Evolutionary conservation across 2,888 invertebrate species (phyloP).

Genomic region (Euproctis similis): DNA sequence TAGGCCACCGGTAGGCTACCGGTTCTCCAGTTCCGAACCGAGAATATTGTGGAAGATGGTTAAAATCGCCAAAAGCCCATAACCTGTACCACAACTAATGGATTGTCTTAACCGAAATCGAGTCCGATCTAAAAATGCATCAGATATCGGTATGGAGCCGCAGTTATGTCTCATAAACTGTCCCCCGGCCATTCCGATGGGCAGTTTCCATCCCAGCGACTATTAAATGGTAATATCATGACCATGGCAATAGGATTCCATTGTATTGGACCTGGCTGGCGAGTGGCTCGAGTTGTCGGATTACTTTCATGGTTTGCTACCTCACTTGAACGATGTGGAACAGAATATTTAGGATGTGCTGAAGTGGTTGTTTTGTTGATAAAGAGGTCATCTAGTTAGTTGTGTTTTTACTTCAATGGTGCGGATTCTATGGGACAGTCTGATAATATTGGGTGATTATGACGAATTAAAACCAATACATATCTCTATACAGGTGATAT

Average conservation of each 20-base stretch:
- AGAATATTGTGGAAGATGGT: no score
- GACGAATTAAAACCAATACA: no score
- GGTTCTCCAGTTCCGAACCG: no score
- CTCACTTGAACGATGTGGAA: no score
- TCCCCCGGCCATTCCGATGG: conserved; percentile 45
- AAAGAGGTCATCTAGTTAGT: no score
- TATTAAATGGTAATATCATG: conserved; percentile 29
- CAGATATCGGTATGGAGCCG: conserved; percentile 23
- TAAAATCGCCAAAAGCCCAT: no score
- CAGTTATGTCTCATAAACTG: conserved; percentile 72
- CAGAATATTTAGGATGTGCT: neutral
- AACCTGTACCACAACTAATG: conserved; percentile 27
- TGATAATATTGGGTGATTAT: no score
- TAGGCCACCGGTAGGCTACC: no score
- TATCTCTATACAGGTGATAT: no score
- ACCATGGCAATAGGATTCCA: conserved; percentile 24
- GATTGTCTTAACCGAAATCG: conserved; percentile 68
- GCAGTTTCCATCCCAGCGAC: conserved; percentile 34
- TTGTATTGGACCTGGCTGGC: no score
- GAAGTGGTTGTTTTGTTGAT: conserved; percentile 2
- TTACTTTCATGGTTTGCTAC: conserved; percentile 20
- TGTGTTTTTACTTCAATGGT: no score
- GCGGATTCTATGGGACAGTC: no score
- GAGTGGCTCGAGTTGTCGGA: conserved; percentile 15
- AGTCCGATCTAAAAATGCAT: conserved; percentile 60